These are phyloP conservation scores for Sthenelais limicola DNA, from an alignment of 2,888 invertebrate genomes.

Conservation along the genomic window DNA sequence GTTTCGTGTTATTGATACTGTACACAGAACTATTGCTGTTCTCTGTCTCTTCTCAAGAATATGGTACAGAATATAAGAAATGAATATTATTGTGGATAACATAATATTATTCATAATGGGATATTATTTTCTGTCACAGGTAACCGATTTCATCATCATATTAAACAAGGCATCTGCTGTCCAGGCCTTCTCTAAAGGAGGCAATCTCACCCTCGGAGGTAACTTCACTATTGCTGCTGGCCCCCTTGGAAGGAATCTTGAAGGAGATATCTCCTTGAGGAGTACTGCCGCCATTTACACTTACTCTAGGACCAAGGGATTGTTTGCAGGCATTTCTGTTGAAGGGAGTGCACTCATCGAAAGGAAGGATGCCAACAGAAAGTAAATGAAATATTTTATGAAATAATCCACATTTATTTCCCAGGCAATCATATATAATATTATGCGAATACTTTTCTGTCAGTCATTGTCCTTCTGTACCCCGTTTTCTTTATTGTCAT, in stretches of 20 bases:
- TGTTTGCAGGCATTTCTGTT: slow-evolving; percentile 69
- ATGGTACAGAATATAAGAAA: too few relatives aligned
- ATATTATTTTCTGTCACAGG: slow-evolving; percentile 52
- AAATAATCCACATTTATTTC: too few relatives aligned
- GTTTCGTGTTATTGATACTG: background rate
- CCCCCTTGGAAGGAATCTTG: slow-evolving; percentile 59
- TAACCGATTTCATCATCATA: slow-evolving; percentile 70
- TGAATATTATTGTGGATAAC: too few relatives aligned
- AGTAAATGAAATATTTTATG: slow-evolving; percentile 54
- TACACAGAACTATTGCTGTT: background rate
- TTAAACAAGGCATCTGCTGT: slow-evolving; percentile 65
- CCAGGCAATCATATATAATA: too few relatives aligned
- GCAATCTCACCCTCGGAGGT: slow-evolving; percentile 68
- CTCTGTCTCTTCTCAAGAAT: too few relatives aligned
- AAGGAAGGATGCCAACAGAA: slow-evolving; percentile 69
- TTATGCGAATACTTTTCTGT: too few relatives aligned
- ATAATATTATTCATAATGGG: too few relatives aligned
- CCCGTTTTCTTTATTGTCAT: too few relatives aligned
- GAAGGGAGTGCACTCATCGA: slow-evolving; percentile 69
- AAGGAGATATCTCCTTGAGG: slow-evolving; percentile 61
- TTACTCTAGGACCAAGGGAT: slow-evolving; percentile 67
- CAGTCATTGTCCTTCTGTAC: too few relatives aligned
- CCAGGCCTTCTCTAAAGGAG: slow-evolving; percentile 69
- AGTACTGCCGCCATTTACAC: slow-evolving; percentile 69
- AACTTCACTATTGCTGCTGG: slow-evolving; percentile 70